Evolutionary conservation across 2,888 invertebrate genomes (phyloP).

Genomic region (Caradrina clavipalpis): DNA sequence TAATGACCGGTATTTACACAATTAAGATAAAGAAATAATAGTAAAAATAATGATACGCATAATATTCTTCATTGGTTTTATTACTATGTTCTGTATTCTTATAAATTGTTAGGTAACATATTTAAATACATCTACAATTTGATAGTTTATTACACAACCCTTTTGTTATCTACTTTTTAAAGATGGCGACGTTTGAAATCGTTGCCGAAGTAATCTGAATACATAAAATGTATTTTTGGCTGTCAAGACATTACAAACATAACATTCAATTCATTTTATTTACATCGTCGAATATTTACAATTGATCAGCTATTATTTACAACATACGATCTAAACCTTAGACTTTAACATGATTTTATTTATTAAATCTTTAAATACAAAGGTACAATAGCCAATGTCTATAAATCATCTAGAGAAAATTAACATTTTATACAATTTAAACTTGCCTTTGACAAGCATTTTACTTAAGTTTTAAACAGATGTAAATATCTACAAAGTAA

Average conservation of each 20-base stretch:
- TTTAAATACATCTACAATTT: constrained; percentile 84
- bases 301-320: constrained; percentile 71
- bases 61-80: constrained; percentile 73
- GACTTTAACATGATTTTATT: constrained; percentile 57
- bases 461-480: constrained; percentile 60
- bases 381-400: constrained; percentile 68
- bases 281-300: constrained; percentile 76
- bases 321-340: constrained; percentile 63
- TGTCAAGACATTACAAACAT: constrained; percentile 76
- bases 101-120: constrained; percentile 87
- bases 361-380: constrained; percentile 62
- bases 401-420: constrained; percentile 70
- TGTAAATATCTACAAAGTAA: constrained; percentile 67
- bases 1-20: neutral
- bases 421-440: constrained; percentile 68
- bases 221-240: constrained; percentile 79
- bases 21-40: constrained; percentile 6
- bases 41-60: constrained; percentile 61
- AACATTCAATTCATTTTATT: constrained; percentile 70
- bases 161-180: constrained; percentile 84
- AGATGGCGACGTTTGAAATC: constrained; percentile 70
- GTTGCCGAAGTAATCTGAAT: constrained; percentile 69
- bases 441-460: constrained; percentile 74
- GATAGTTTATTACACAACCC: constrained; percentile 90
- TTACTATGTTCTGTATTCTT: constrained; percentile 80